Evolutionary conservation across 2,113 vertebrate genomes (phyloP).

Genomic region (Tursiops truncatus): DNA sequence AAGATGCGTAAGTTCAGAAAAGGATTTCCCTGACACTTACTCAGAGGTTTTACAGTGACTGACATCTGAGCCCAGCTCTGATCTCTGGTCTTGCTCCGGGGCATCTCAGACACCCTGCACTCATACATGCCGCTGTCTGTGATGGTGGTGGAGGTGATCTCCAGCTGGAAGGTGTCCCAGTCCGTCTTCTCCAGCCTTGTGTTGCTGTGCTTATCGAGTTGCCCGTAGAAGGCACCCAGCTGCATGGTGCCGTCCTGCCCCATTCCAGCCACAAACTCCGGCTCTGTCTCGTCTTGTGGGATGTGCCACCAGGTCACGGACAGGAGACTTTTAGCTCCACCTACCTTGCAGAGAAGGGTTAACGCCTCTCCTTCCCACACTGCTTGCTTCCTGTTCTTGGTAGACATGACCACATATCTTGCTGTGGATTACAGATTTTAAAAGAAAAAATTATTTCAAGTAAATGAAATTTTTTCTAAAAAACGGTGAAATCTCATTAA

Average conservation of each 20-base stretch:
- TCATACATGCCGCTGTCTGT: conserved; percentile 79
- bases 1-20: neutral
- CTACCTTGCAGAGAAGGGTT: conserved; percentile 83
- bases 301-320: conserved; percentile 87
- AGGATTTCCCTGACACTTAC: conserved; percentile 77
- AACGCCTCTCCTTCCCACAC: conserved; percentile 83
- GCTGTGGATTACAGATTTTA: conserved; percentile 79
- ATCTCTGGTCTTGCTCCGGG: conserved; percentile 17
- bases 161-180: conserved; percentile 81
- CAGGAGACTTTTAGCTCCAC: conserved; percentile 74
- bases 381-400: neutral
- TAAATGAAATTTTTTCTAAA: neutral
- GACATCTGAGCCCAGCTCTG: conserved; percentile 64
- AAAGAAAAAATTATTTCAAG: neutral
- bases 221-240: conserved; percentile 48
- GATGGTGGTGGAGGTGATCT: conserved; percentile 77
- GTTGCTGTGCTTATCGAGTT: neutral
- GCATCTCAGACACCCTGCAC: conserved; percentile 84
- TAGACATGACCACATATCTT: conserved; percentile 78
- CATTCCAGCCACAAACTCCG: conserved; percentile 80
- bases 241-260: conserved; percentile 79
- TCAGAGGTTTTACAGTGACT: conserved; percentile 79
- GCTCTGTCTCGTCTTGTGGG: fast-evolving
- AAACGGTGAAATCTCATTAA: neutral
- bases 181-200: conserved; percentile 75